Evolutionary conservation across 2,888 invertebrate genomes (phyloP).

Genomic region (Octonoba sinensis): DNA sequence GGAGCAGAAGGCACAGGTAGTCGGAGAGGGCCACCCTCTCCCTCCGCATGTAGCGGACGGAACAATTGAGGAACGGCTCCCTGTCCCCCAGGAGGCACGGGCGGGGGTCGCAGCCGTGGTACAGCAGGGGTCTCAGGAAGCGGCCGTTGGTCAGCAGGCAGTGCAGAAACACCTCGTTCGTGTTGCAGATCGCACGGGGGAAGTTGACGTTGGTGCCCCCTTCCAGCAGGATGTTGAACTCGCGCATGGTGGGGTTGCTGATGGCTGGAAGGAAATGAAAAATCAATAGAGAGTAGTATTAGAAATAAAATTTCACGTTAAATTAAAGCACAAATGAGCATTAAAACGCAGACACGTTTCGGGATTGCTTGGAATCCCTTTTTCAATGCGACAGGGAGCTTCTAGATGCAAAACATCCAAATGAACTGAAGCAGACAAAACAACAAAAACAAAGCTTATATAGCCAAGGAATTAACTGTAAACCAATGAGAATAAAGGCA

Average conservation of each 20-base stretch:
- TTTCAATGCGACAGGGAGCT: too few species aligned
- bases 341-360: too few species aligned
- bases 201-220: conserved; percentile 34
- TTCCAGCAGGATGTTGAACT: conserved; percentile 32
- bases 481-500: too few species aligned
- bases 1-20: conserved; percentile 20
- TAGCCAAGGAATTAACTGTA: too few species aligned
- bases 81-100: conserved; percentile 21
- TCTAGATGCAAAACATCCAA: too few species aligned
- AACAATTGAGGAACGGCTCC: conserved; percentile 30
- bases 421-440: too few species aligned
- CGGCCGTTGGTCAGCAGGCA: conserved; percentile 15
- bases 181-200: conserved; percentile 4
- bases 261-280: conserved; percentile 29
- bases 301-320: too few species aligned
- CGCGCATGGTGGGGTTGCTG: conserved; percentile 2
- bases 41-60: conserved; percentile 6
- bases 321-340: too few species aligned
- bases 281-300: too few species aligned
- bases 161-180: conserved; percentile 45
- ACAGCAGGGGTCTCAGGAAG: conserved; percentile 18
- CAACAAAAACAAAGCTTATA: too few species aligned
- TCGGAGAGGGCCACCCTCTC: background rate
- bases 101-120: conserved; percentile 46
- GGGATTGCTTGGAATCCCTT: too few species aligned